Percentiles rank a stretch among this genome's conserved stretches.
phyloP scores from a whole-genome alignment of 2,113 vertebrate genomes.

The Uria lomvia region DNA sequence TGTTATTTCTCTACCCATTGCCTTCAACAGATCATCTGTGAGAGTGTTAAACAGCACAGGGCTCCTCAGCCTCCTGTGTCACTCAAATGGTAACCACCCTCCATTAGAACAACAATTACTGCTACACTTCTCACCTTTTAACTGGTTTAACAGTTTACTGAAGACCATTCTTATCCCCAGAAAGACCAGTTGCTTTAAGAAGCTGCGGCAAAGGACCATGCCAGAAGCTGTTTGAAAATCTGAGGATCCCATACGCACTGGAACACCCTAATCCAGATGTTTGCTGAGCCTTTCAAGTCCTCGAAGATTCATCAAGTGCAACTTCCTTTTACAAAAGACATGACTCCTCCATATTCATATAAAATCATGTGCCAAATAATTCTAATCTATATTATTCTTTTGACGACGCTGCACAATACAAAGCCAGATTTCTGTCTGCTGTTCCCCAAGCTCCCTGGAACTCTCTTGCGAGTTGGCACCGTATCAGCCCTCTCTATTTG shows the following conservation, averaged over 20 bases:
- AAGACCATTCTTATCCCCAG: not conserved
- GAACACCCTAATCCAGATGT: not conserved
- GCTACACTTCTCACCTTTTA: not conserved
- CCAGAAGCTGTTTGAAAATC: not conserved
- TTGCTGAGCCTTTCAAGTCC: not conserved
- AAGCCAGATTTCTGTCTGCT: not conserved
- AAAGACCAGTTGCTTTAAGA: not conserved
- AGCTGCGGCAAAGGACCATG: not conserved
- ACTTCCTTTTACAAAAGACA: not conserved
- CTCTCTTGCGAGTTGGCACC: not conserved
- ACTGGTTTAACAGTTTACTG: not conserved
- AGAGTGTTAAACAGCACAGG: not conserved
- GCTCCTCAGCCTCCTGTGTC: not conserved
- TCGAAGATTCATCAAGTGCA: not conserved
- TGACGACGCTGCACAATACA: not conserved
- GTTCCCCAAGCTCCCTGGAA: not conserved
- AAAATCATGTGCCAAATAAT: not conserved
- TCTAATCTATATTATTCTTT: not conserved
- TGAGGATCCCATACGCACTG: not conserved
- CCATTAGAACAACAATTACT: not conserved
- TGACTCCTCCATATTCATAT: not conserved
- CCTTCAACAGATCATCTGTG: not conserved
- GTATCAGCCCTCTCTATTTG: not conserved
- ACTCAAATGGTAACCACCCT: not conserved
- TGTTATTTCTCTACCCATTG: not conserved